Conservation (phyloP, 2,888 invertebrate species). For the Apamea monoglypha region DNA sequence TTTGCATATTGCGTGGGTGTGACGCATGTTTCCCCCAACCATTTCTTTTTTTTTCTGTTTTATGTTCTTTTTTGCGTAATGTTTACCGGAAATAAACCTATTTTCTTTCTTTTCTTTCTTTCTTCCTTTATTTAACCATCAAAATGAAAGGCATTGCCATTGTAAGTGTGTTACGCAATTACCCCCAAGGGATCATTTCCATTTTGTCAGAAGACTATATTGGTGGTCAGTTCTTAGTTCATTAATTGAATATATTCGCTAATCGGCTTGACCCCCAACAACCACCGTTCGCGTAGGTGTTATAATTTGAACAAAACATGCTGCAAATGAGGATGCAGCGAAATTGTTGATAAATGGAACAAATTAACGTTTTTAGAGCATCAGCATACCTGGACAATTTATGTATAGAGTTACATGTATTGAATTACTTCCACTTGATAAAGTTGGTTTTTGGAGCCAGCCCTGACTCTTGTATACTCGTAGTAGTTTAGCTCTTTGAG, state of each 20-base stretch:
- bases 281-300: constrained; percentile 34
- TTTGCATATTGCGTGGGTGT: no score
- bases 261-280: constrained; percentile 5
- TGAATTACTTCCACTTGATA: constrained; percentile 13
- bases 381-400: constrained; percentile 33
- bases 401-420: constrained; percentile 27
- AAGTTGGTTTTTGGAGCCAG: neutral
- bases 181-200: neutral
- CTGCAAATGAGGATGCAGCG: constrained; percentile 51
- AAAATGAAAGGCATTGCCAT: neutral
- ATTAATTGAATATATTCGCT: constrained; percentile 33
- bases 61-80: no score
- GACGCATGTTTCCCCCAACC: no score
- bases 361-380: constrained; percentile 49
- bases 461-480: neutral
- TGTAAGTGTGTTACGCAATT: neutral
- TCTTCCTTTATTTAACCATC: no score
- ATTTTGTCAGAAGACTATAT: neutral
- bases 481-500: neutral
- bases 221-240: neutral
- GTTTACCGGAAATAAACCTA: no score
- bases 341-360: constrained; percentile 45
- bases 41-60: no score
- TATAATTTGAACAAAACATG: constrained; percentile 45
- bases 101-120: no score